These are phyloP conservation scores for Mythimna vitellina DNA, from an alignment of 2,888 invertebrate genomes.

Conservation along the genomic window DNA sequence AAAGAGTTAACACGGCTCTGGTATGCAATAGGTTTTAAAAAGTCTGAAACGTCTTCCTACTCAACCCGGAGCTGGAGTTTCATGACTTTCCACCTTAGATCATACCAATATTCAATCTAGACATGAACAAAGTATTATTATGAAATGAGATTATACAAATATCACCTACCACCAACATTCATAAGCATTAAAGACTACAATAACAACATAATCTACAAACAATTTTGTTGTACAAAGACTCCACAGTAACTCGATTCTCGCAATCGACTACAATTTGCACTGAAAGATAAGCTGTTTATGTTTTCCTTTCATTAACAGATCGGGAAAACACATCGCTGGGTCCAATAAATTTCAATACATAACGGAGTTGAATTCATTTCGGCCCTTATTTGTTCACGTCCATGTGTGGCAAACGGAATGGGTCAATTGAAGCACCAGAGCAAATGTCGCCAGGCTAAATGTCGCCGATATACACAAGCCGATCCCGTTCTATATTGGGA, in stretches of 20 bases:
- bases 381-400: slow-evolving; percentile 62
- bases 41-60: no score
- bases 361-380: slow-evolving; percentile 61
- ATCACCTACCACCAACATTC: not conserved
- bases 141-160: not conserved
- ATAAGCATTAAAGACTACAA: slow-evolving; percentile 11
- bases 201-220: slow-evolving; percentile 16
- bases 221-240: slow-evolving; percentile 13
- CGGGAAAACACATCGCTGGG: slow-evolving; percentile 43
- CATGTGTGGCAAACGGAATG: slow-evolving; percentile 70
- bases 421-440: slow-evolving; percentile 79
- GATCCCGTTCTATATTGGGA: slow-evolving; percentile 68
- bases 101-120: not conserved
- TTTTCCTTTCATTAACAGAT: slow-evolving; percentile 59
- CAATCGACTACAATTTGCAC: slow-evolving; percentile 46
- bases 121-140: slow-evolving; percentile 7
- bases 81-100: no score
- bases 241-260: slow-evolving; percentile 14
- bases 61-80: no score
- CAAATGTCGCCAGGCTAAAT: slow-evolving; percentile 81
- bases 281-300: slow-evolving; percentile 57
- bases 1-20: not conserved
- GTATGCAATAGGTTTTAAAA: no score
- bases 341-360: slow-evolving; percentile 64
- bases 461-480: slow-evolving; percentile 71